These are phyloP conservation scores for Hippocampus barbouri DNA, from an alignment of 2,113 vertebrate genomes.

Conservation along the genomic window DNA sequence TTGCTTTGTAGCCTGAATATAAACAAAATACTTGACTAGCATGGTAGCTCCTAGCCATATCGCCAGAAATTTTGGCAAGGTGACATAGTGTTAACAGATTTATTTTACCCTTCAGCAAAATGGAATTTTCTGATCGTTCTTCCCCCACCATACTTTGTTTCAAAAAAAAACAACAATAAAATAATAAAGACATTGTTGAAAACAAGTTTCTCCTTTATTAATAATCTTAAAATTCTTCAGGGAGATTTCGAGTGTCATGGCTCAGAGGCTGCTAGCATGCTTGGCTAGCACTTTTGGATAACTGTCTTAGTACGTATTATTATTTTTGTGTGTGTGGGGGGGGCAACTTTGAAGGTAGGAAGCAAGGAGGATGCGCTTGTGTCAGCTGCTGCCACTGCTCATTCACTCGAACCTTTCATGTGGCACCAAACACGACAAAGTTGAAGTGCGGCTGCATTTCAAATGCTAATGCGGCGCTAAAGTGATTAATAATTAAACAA, in stretches of 20 bases:
- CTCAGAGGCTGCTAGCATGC: neutral
- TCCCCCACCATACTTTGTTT: too few relatives aligned
- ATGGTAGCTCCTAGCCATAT: neutral
- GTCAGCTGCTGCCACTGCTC: neutral
- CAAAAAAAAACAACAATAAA: too few relatives aligned
- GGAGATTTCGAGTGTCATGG: neutral
- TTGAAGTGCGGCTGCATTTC: conserved; percentile 93
- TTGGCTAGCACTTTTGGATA: neutral
- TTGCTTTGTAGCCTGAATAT: too few relatives aligned
- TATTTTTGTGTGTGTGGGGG: neutral
- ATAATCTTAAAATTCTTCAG: neutral
- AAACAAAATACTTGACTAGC: neutral
- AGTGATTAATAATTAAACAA: conserved; percentile 99
- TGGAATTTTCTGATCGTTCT: too few relatives aligned
- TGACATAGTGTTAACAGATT: too few relatives aligned
- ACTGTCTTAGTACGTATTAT: too few relatives aligned
- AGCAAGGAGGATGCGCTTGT: neutral
- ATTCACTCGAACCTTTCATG: conserved; percentile 14
- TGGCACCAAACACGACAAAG: conserved; percentile 66
- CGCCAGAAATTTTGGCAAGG: too few relatives aligned
- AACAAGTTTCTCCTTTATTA: too few relatives aligned
- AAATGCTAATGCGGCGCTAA: conserved; percentile 99
- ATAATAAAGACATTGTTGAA: too few relatives aligned
- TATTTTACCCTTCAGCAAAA: too few relatives aligned
- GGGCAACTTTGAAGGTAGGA: too few relatives aligned